Evolutionary conservation across 1,140 invertebrate species (phyloP), one percentile per base, ranked within the genome.

Genomic region (Drosophila kanapiae): DNA sequence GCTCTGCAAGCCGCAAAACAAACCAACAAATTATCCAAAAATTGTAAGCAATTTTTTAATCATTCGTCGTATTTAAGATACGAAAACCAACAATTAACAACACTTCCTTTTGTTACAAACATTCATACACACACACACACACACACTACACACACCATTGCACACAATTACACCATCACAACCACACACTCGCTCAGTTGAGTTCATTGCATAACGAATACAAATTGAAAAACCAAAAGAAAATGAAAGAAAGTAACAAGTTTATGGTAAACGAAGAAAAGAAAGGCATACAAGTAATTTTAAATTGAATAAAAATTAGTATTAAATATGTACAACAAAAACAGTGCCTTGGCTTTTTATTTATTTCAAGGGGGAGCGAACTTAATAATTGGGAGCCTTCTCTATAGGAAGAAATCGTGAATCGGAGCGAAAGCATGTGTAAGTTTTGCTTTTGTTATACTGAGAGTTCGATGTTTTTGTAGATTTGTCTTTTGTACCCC

Each of bases 301-400:
- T 90, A 91, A 90, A 91, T 90, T 90, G 86, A 90, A 90, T 91
- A 91, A 90, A 80, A 90, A 90, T 82, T 90, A 90, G 85, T 82
- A 90, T 90, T 90, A 90, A 82, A 85, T 90, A 90, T 91, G 85
- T 91, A 90, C 85, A 90, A 90, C 82, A 90, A 90, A 80, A 90
- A 82, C 75, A 77, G 75, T 53, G 1, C 2, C 1, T 1, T 4
- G 10, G 18, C 16, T 27, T 78, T 82, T 78, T 31, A 57, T 48
- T 75, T 14, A n/a, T 16, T 14, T 23, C 6, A 37, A 51, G 6
- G 2, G 35, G 35, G 35, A 23, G 23, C 23, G 23, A 23, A 23
- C 23, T 23, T 23, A 23, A 23, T 2, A 3, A 23, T 23, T 23
- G 3, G 1, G 23, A 23, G 23, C 23, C 23, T 23, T 3, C 23